Evolutionary conservation across 2,113 vertebrate genomes (phyloP).

Genomic region (Progne subis): DNA sequence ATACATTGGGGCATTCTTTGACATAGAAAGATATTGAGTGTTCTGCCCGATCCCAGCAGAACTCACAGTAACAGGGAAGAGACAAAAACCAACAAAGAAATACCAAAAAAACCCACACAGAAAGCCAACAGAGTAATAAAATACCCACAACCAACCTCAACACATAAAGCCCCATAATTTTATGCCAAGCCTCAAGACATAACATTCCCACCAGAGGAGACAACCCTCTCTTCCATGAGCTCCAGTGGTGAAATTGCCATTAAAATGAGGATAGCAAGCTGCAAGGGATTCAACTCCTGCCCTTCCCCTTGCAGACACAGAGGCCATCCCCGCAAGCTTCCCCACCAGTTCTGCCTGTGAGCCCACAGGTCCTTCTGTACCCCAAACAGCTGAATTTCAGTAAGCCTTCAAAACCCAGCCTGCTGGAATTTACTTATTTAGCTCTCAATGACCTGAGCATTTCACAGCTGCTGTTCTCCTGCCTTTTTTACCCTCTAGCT

Average conservation of each 20-base stretch:
- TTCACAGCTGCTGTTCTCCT: neutral
- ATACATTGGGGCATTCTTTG: neutral
- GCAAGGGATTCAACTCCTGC: neutral
- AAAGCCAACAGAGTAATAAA: neutral
- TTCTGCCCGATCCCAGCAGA: neutral
- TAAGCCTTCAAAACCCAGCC: neutral
- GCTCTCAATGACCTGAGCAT: neutral
- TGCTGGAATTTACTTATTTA: neutral
- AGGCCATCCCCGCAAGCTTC: neutral
- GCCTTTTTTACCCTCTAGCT: neutral
- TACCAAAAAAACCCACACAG: neutral
- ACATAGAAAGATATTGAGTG: neutral
- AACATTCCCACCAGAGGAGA: neutral
- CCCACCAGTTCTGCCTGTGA: neutral
- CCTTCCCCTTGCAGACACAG: neutral
- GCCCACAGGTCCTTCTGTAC: neutral
- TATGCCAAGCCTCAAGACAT: neutral
- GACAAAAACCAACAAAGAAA: neutral
- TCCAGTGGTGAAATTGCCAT: rapidly evolving
- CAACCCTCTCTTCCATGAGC: neutral
- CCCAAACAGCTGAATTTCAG: neutral
- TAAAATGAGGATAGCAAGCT: neutral
- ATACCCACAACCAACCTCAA: neutral
- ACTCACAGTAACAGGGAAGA: neutral
- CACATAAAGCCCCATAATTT: neutral